Percentiles rank a stretch among this genome's conserved stretches.
phyloP scores from a whole-genome alignment of 2,888 invertebrate species.

The Volucella inanis region DNA sequence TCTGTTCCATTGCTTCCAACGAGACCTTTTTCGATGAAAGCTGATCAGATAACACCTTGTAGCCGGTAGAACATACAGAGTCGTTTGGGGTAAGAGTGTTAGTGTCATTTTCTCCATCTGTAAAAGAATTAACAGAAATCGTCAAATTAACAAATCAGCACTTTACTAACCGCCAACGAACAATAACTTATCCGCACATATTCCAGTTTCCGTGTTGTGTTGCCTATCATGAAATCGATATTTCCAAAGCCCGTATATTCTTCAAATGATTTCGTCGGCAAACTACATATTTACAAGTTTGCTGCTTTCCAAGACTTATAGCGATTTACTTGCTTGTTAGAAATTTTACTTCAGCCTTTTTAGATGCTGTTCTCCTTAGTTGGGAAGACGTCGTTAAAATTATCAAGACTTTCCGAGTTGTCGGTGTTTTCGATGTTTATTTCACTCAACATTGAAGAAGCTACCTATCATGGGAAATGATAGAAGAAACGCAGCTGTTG shows the following conservation, averaged over 20 bases:
- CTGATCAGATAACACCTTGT: slow-evolving; percentile 26
- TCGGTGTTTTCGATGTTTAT: slow-evolving; percentile 83
- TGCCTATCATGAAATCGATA: slow-evolving; percentile 31
- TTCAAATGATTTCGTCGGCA: neutral
- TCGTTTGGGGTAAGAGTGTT: too few species aligned
- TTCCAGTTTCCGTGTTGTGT: slow-evolving; percentile 18
- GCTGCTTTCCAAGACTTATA: slow-evolving; percentile 2
- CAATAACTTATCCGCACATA: too few species aligned
- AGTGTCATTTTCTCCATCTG: too few species aligned
- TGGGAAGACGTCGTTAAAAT: slow-evolving; percentile 75
- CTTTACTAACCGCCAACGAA: too few species aligned
- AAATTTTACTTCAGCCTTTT: too few species aligned
- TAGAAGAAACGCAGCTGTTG: slow-evolving; percentile 86
- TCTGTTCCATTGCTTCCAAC: neutral
- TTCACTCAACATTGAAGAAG: slow-evolving; percentile 83
- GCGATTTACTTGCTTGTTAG: neutral
- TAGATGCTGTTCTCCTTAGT: slow-evolving; percentile 75
- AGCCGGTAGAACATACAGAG: too few species aligned
- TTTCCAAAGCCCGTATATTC: slow-evolving; percentile 28
- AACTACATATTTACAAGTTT: neutral
- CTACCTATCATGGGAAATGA: slow-evolving; percentile 86
- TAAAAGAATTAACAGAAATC: too few species aligned
- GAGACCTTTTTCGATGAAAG: neutral
- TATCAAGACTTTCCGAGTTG: slow-evolving; percentile 72
- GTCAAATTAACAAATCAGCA: too few species aligned